Conservation (phyloP, 2,113 vertebrate genomes). For the Heterotis niloticus region DNA sequence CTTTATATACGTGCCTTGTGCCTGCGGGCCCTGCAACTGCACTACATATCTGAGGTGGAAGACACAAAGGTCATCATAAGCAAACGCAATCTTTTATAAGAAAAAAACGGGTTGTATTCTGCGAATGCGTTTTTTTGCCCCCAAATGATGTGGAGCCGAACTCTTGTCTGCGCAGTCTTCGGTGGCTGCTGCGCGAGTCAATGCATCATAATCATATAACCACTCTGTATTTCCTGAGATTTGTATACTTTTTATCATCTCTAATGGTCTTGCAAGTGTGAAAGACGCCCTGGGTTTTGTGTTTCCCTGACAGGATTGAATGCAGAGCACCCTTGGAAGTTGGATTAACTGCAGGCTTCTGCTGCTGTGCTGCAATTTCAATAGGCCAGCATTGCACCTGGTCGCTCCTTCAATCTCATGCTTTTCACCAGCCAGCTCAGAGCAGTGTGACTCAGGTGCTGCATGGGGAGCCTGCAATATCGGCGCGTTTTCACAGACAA, state of each 20-base stretch:
- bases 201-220: background rate
- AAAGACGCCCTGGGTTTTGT: no score
- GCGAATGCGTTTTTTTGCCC: no score
- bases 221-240: background rate
- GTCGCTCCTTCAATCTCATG: background rate
- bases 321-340: background rate
- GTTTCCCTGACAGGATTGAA: background rate
- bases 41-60: background rate
- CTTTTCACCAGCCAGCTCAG: background rate
- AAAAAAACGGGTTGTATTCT: no score
- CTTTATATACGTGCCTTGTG: background rate
- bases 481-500: slow-evolving; percentile 47
- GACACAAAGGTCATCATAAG: background rate
- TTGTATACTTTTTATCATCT: background rate
- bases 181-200: background rate
- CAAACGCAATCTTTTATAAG: background rate
- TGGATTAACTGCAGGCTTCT: background rate
- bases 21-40: background rate
- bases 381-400: background rate
- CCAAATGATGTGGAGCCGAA: background rate
- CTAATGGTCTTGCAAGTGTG: no score
- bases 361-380: background rate
- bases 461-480: slow-evolving; percentile 2
- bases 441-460: background rate
- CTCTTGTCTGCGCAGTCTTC: background rate